Percentiles rank a stretch among this genome's conserved stretches.
Conservation (phyloP, 2,888 invertebrate genomes). For the Drosophila sordidapex region DNA sequence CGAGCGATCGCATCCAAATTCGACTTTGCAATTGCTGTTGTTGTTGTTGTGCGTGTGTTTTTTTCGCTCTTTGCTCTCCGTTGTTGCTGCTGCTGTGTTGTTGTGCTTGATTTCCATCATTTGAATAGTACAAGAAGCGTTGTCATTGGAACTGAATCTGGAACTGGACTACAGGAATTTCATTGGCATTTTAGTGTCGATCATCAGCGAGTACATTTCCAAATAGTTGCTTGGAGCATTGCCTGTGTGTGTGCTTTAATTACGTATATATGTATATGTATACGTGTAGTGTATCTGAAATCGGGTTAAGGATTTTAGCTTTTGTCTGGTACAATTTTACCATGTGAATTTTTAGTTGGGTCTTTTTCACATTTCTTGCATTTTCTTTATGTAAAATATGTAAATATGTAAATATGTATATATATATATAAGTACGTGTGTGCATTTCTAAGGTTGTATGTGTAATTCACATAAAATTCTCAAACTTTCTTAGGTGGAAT, state of each 20-base stretch:
- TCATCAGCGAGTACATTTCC: conserved; percentile 39
- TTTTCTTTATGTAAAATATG: not conserved
- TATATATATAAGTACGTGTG: not conserved
- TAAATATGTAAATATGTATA: not conserved
- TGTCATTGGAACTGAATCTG: conserved; percentile 49
- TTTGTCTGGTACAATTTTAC: not conserved
- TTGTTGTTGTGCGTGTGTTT: conserved; percentile 22
- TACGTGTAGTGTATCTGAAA: not conserved
- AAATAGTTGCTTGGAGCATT: conserved; percentile 16
- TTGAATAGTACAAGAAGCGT: conserved; percentile 60
- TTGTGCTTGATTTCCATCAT: conserved; percentile 61
- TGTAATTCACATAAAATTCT: not conserved
- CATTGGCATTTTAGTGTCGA: conserved; percentile 52
- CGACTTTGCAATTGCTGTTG: conserved; percentile 61
- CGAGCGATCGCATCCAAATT: conserved; percentile 62
- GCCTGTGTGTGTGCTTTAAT: conserved; percentile 1
- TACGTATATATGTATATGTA: not conserved
- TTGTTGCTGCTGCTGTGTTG: conserved; percentile 18
- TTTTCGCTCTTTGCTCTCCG: conserved; percentile 10
- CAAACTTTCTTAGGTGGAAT: conserved; percentile 14
- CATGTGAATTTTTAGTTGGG: not conserved
- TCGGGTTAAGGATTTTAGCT: not conserved
- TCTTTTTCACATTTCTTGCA: not conserved
- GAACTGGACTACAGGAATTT: conserved; percentile 52
- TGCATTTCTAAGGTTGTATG: not conserved